Conservation (phyloP, 2,797 vertebrate species). For the Falco concolor region DNA sequence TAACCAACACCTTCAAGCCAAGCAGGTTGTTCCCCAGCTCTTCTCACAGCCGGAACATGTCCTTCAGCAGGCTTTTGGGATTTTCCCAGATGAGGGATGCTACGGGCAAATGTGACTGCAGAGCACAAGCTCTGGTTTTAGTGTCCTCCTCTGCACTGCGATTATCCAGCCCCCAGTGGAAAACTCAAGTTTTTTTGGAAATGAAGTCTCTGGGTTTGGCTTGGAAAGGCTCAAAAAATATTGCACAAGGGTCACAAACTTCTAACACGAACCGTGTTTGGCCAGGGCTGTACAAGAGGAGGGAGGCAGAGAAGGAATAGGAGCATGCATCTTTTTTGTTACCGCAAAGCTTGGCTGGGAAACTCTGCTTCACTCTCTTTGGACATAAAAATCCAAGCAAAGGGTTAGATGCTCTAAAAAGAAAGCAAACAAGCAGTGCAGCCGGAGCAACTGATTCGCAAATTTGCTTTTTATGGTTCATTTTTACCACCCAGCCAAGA, state of each 20-base stretch:
- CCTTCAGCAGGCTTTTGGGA: not conserved
- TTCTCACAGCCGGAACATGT: not conserved
- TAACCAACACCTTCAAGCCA: not conserved
- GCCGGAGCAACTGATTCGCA: not conserved
- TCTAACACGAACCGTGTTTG: not conserved
- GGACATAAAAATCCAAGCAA: not conserved
- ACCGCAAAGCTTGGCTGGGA: not conserved
- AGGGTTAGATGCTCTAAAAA: not conserved
- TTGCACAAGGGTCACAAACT: not conserved
- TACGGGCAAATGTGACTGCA: not conserved
- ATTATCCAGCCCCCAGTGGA: constrained; percentile 28
- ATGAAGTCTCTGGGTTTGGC: not conserved
- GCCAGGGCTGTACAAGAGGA: not conserved
- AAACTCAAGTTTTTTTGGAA: constrained; percentile 30
- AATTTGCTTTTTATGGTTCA: not conserved
- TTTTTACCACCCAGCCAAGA: not conserved
- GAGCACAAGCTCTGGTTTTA: not conserved
- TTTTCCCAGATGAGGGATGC: not conserved
- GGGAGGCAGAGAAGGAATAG: not conserved
- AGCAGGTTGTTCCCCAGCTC: not conserved
- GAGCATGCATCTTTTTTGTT: not conserved
- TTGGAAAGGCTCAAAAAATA: not conserved
- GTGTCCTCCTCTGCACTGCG: not conserved
- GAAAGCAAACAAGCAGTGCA: not conserved
- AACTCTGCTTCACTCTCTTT: not conserved